Conservation (phyloP, 1,140 invertebrate genomes). For the Drosophila arawakana region DNA sequence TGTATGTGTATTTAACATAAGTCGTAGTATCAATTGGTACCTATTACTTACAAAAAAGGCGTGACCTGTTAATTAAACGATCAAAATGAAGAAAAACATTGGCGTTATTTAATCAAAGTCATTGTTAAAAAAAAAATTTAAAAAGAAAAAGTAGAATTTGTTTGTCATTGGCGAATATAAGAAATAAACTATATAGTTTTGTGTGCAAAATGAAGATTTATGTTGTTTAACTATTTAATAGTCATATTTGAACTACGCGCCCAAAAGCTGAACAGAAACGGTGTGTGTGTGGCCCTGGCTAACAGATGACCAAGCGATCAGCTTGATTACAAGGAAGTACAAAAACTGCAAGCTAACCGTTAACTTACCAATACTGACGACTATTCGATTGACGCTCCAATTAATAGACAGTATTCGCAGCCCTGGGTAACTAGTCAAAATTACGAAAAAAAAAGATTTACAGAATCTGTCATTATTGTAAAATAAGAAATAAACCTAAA, state of each 20-base stretch:
- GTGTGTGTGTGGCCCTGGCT: too few species aligned
- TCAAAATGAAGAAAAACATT: constrained; percentile 4
- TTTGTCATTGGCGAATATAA: background rate
- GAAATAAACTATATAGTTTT: constrained; percentile 8
- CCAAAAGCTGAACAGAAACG: too few species aligned
- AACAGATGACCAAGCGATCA: too few species aligned
- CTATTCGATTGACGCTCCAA: too few species aligned
- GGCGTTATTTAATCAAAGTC: constrained; percentile 33
- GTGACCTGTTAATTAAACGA: constrained; percentile 31
- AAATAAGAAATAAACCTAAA: background rate
- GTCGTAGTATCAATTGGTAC: constrained; percentile 41
- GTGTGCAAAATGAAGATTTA: background rate
- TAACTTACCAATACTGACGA: too few species aligned
- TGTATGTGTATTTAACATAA: constrained; percentile 35
- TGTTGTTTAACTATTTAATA: background rate
- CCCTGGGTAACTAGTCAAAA: too few species aligned
- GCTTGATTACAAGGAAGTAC: too few species aligned
- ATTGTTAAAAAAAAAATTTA: background rate
- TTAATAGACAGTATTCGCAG: too few species aligned
- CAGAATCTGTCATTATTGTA: background rate
- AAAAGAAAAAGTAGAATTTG: background rate
- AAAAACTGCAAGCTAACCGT: too few species aligned
- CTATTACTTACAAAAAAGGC: constrained; percentile 17
- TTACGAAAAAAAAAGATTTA: too few species aligned
- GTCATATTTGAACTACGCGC: too few species aligned